A percentile compares a stretch with the other conserved stretches of the same genome.
Conservation (phyloP, 2,113 vertebrate genomes). For the Alligator mississippiensis region DNA sequence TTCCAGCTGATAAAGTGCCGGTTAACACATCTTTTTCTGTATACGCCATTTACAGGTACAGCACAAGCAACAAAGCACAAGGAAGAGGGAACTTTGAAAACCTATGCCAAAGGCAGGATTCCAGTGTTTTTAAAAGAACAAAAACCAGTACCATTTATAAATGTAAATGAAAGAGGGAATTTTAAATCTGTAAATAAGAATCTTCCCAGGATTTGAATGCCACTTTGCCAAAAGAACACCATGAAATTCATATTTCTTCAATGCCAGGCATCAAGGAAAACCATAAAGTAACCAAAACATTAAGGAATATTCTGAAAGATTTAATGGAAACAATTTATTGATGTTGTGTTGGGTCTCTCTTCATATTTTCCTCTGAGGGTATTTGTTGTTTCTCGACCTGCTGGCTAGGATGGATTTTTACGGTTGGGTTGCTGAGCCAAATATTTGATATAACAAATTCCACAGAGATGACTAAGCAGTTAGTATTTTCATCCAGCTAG, state of each 20-base stretch:
- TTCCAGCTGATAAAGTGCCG: too few relatives aligned
- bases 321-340: background rate
- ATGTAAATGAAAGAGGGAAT: background rate
- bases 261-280: background rate
- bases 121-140: background rate
- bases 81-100: background rate
- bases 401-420: too few relatives aligned
- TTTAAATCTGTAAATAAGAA: background rate
- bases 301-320: background rate
- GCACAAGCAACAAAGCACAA: background rate
- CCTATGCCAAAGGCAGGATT: background rate
- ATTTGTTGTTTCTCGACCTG: too few relatives aligned
- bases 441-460: too few relatives aligned
- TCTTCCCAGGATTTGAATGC: background rate
- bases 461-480: too few relatives aligned
- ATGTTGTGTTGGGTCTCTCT: background rate
- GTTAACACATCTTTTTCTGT: background rate
- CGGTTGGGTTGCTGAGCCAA: too few relatives aligned
- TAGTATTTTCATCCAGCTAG: too few relatives aligned
- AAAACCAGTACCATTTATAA: background rate
- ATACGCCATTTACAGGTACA: background rate
- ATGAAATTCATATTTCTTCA: background rate
- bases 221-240: background rate
- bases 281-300: background rate
- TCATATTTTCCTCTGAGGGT: background rate